Conservation (phyloP, 2,113 vertebrate species). For the Bubo blakistoni region DNA sequence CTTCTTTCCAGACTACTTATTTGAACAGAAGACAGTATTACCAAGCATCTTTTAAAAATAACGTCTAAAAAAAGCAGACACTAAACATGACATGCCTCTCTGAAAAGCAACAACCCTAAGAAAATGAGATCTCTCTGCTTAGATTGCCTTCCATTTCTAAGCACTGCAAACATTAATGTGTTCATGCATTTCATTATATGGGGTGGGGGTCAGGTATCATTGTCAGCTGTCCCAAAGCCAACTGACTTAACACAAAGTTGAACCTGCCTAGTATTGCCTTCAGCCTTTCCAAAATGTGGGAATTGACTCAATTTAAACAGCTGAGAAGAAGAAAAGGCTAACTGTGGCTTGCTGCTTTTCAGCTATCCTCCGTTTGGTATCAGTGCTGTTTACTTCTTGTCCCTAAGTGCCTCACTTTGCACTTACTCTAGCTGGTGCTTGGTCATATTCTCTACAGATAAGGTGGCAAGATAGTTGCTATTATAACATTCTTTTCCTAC, state of each 20-base stretch:
- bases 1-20: neutral
- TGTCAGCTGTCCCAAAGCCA: neutral
- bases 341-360: neutral
- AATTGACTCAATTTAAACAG: neutral
- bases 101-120: neutral
- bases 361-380: neutral
- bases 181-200: neutral
- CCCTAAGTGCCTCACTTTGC: conserved; percentile 41
- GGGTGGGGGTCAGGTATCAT: rapidly evolving
- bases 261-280: neutral
- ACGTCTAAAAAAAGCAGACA: neutral
- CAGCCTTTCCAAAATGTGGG: neutral
- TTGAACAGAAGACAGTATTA: neutral
- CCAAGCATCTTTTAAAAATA: neutral
- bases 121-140: neutral
- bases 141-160: neutral
- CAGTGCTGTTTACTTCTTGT: conserved; percentile 2
- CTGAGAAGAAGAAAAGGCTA: neutral
- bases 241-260: neutral
- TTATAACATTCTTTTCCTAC: conserved; percentile 13
- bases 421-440: conserved; percentile 19
- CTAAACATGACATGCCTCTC: neutral
- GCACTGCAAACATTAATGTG: neutral
- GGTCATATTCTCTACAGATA: conserved; percentile 29
- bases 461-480: neutral